Conservation (phyloP, 2,797 vertebrate species). For the Sebastes minor region DNA sequence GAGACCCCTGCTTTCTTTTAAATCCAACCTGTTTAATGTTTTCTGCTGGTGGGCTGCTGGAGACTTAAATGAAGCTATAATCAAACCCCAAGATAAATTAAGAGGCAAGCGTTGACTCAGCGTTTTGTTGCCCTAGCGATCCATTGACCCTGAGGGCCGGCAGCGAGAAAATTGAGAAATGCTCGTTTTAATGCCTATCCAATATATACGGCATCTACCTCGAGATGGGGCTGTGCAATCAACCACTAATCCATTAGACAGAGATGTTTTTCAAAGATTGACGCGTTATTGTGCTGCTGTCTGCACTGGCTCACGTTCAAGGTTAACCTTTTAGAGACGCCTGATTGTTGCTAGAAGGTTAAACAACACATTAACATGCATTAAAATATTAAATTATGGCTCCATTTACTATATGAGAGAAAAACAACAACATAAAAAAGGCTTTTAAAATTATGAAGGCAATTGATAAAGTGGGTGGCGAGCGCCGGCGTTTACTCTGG, state of each 20-base stretch:
- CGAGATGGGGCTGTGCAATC: slow-evolving; percentile 87
- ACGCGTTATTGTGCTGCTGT: slow-evolving; percentile 89
- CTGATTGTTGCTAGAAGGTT: slow-evolving; percentile 87
- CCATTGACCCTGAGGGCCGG: slow-evolving; percentile 92
- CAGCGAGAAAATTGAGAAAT: slow-evolving; percentile 93
- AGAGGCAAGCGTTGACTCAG: slow-evolving; percentile 89
- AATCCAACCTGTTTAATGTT: slow-evolving; percentile 41
- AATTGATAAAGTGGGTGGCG: slow-evolving; percentile 74
- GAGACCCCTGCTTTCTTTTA: slow-evolving; percentile 3
- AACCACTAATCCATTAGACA: slow-evolving; percentile 93
- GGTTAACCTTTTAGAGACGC: slow-evolving; percentile 90
- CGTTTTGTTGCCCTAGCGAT: slow-evolving; percentile 88
- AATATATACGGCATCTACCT: slow-evolving; percentile 94
- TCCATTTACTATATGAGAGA: slow-evolving; percentile 86
- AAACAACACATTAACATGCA: slow-evolving; percentile 89
- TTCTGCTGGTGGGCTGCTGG: slow-evolving; percentile 27
- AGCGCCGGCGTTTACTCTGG: slow-evolving; percentile 34
- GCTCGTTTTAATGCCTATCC: slow-evolving; percentile 95
- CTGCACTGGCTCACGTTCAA: slow-evolving; percentile 87
- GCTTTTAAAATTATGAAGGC: slow-evolving; percentile 88
- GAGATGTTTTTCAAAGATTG: slow-evolving; percentile 90
- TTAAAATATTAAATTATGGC: slow-evolving; percentile 88
- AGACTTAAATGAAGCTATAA: slow-evolving; percentile 67
- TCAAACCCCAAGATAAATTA: slow-evolving; percentile 75
- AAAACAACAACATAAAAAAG: slow-evolving; percentile 88